Base-by-base conservation (phyloP, 2,888 invertebrate genomes). In the Epirrhoe alternata region DNA sequence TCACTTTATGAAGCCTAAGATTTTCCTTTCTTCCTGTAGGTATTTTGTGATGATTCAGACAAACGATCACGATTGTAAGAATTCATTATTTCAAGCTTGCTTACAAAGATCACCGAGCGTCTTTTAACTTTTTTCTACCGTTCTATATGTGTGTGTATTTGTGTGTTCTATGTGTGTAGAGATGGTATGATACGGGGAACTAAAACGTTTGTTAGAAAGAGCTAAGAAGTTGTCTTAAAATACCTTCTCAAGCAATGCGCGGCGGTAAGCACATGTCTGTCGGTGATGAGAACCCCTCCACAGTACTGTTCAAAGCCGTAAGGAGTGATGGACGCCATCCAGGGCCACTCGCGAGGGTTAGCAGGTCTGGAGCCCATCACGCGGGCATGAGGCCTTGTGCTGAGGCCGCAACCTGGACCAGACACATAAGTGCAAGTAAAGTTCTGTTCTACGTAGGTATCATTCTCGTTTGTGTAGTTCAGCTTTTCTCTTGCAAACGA, bases 231-330 rank as follows among this genome's bases (percentile, higher is more conserved):
- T 14, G 0, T 0, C n/a, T n/a, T n/a, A 6, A 5, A 1, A 47
- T 65, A 96, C 96, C 93, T 92, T 69, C 94, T 89, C 7, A 95
- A 94, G 79, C 97, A 97, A 79, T 97, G 97, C 0, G 96, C 96
- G 1, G 97, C 97, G 0, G 96, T 97, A 0, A 97, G 92, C 14
- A 97, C 94, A 80, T 97, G 97, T 61, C 94, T 92, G 77, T 97
- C 96, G 0, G 97, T 97, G 71, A 98, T 96, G 51, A 98, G 93
- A 0, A 95, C 96, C 0, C 97, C 98, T 0, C 97, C 97, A 81
- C 97, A 98, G 87, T 95, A 96, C 80, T 95, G 94, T 45, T 94
- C 91, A 58, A 90, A 85, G 17, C 94, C 94, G 4, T 90, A 88
- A 0, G 95, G 94, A 14, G 97, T 94, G 67, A 98, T 85, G 1